phyloP scores from a whole-genome alignment of 2,113 vertebrate species.

The Neofelis nebulosa region DNA sequence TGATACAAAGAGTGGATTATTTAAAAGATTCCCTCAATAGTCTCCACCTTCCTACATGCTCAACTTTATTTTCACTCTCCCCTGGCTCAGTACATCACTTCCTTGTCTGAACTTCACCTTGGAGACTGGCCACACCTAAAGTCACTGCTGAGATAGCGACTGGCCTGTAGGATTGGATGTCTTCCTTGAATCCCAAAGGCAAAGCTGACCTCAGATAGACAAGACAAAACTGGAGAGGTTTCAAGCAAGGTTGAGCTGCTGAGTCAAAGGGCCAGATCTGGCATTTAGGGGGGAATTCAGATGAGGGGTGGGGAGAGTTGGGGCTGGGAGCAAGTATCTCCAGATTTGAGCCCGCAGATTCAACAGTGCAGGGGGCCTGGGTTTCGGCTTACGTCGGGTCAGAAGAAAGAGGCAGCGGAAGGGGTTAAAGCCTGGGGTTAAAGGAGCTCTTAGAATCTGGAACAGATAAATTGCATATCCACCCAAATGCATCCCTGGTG shows the following conservation, averaged over 20 bases:
- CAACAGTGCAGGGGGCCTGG: not conserved
- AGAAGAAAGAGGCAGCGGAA: not conserved
- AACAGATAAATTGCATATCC: not conserved
- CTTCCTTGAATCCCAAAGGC: not conserved
- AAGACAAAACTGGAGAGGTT: not conserved
- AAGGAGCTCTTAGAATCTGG: not conserved
- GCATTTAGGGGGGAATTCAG: not conserved
- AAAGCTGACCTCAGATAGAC: not conserved
- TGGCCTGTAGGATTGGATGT: not conserved
- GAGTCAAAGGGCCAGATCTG: not conserved
- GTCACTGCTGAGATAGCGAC: fast-evolving
- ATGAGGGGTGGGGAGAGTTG: fast-evolving
- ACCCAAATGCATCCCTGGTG: not conserved
- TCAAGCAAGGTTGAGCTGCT: not conserved
- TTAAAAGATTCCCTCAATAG: not conserved
- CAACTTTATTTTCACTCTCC: not conserved
- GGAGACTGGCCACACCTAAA: not conserved
- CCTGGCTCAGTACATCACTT: not conserved
- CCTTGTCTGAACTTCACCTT: not conserved
- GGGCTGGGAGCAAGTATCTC: not conserved
- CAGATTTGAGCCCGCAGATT: not conserved
- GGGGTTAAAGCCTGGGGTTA: not conserved
- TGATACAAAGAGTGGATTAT: not conserved
- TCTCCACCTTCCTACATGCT: not conserved
- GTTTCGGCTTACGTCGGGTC: not conserved